phyloP scores from a whole-genome alignment of 1,140 invertebrate species.

The Trachelipus rathkii region DNA sequence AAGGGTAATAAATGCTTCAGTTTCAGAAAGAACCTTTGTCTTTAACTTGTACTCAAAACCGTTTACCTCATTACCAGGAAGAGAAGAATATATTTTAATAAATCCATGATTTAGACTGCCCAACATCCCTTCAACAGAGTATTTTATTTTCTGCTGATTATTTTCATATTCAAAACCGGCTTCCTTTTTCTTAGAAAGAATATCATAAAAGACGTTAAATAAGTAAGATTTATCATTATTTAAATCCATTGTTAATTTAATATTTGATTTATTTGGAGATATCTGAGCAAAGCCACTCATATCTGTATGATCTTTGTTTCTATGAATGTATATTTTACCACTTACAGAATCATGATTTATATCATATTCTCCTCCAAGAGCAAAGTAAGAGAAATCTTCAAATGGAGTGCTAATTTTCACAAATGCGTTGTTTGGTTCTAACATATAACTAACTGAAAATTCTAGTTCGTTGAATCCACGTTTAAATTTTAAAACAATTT shows the following conservation, averaged over 20 bases:
- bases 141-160: background rate
- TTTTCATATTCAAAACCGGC: background rate
- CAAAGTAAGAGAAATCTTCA: background rate
- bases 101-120: background rate
- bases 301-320: background rate
- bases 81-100: background rate
- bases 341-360: background rate
- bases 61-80: background rate
- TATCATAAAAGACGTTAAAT: background rate
- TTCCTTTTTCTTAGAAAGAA: background rate
- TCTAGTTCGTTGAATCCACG: background rate
- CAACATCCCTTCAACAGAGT: background rate
- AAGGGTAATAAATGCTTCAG: slow-evolving; percentile 2
- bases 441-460: background rate
- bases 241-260: background rate
- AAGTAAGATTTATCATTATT: background rate
- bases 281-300: background rate
- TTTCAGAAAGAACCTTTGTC: background rate
- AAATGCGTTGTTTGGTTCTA: background rate
- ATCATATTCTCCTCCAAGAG: background rate
- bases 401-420: background rate
- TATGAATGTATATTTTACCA: background rate
- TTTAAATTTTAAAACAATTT: background rate
- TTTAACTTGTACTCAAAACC: background rate
- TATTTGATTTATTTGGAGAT: background rate